Percentiles rank a stretch among this genome's conserved stretches.
phyloP scores from a whole-genome alignment of 2,888 invertebrate genomes.

The Megamerina dolium region DNA sequence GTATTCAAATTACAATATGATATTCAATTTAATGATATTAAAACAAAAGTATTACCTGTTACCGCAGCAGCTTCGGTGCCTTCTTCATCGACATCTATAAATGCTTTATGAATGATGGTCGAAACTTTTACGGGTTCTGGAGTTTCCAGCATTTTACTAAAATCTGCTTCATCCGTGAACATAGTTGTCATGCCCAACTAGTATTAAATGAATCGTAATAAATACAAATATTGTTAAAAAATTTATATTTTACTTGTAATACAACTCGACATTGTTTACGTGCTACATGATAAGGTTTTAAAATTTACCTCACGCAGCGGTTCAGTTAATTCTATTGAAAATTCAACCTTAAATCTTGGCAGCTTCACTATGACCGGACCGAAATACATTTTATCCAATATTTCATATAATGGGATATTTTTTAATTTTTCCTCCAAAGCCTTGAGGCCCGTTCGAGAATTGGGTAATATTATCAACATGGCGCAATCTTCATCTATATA shows the following conservation, averaged over 20 bases:
- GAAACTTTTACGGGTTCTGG: constrained; percentile 52
- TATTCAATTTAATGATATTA: constrained; percentile 27
- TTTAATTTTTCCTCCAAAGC: constrained; percentile 60
- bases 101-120: constrained; percentile 74
- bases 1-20: too few relatives aligned
- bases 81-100: constrained; percentile 78
- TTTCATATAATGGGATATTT: constrained; percentile 52
- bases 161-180: constrained; percentile 55
- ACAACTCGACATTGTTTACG: too few relatives aligned
- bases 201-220: too few relatives aligned
- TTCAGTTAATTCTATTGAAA: constrained; percentile 58
- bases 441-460: constrained; percentile 60
- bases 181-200: constrained; percentile 64
- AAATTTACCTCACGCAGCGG: constrained; percentile 58
- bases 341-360: constrained; percentile 79
- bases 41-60: constrained; percentile 47
- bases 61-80: constrained; percentile 82
- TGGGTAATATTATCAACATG: constrained; percentile 72
- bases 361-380: constrained; percentile 52
- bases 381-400: constrained; percentile 53
- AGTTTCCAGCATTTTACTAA: constrained; percentile 55
- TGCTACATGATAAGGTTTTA: constrained; percentile 60
- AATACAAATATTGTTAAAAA: too few relatives aligned
- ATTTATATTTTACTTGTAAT: too few relatives aligned
- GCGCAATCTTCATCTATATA: constrained; percentile 64